Conservation (phyloP, 2,797 vertebrate genomes). For the Xenopus petersii region DNA sequence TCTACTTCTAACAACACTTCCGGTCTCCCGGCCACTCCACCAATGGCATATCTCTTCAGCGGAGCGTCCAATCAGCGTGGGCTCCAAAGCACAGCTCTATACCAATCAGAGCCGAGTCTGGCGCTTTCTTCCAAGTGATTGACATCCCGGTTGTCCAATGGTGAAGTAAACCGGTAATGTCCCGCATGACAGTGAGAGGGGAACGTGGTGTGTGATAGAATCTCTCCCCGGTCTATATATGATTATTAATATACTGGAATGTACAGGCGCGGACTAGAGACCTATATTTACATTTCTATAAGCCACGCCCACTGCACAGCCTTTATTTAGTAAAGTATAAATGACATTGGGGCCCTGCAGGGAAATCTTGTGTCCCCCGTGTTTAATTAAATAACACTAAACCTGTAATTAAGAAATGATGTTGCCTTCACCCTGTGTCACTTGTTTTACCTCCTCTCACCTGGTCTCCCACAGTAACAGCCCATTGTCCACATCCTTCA, state of each 20-base stretch:
- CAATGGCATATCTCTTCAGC: background rate
- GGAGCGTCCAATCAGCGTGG: background rate
- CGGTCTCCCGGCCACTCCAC: background rate
- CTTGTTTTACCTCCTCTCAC: too few species aligned
- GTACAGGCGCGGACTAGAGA: background rate
- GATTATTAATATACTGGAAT: background rate
- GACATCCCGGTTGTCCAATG: slow-evolving; percentile 6
- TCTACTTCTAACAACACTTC: slow-evolving; percentile 11
- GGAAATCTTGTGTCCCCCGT: too few species aligned
- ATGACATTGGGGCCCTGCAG: too few species aligned
- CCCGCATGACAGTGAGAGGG: background rate
- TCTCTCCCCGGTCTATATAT: background rate
- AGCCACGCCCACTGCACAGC: too few species aligned
- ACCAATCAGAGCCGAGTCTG: background rate
- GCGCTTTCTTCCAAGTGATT: background rate
- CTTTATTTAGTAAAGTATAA: too few species aligned
- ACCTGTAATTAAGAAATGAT: too few species aligned
- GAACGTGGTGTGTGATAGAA: background rate
- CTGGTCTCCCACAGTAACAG: too few species aligned
- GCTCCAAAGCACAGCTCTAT: background rate
- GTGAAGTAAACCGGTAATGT: background rate
- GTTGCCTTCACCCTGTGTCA: too few species aligned
- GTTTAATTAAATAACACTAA: too few species aligned
- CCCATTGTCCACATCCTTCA: too few species aligned
- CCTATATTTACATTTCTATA: too few species aligned